A percentile compares a stretch with the other conserved stretches of the same genome.
phyloP scores from a whole-genome alignment of 1,140 invertebrate genomes.

The Euborellia annulipes region DNA sequence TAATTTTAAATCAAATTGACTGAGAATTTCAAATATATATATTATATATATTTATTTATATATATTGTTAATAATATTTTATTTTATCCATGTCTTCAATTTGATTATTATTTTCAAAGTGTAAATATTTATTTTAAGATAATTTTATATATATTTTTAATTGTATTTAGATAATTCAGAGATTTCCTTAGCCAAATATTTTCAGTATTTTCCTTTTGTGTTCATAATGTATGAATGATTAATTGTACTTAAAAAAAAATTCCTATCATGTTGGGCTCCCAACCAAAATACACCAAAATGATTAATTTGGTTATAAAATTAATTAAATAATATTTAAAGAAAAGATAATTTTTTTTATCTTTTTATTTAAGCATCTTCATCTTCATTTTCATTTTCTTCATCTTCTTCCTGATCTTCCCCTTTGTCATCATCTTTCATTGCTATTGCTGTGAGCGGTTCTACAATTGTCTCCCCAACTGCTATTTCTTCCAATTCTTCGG shows the following conservation, averaged over 20 bases:
- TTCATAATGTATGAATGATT: no score
- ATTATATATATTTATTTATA: not conserved
- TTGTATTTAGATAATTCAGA: no score
- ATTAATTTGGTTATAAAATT: not conserved
- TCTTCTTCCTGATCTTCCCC: not conserved
- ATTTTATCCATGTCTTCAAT: not conserved
- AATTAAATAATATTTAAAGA: not conserved
- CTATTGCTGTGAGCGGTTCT: not conserved
- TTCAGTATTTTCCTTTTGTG: no score
- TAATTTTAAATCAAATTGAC: no score
- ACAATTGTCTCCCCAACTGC: slow-evolving; percentile 12
- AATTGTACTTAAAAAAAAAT: no score
- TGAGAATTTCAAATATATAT: no score
- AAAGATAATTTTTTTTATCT: not conserved
- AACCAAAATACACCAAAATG: not conserved
- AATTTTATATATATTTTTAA: no score
- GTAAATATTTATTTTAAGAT: no score
- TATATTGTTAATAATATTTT: not conserved
- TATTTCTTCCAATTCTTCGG: slow-evolving; percentile 8
- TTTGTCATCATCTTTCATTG: not conserved
- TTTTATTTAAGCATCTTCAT: not conserved
- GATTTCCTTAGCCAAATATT: no score
- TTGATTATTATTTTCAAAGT: not conserved
- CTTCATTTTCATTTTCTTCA: not conserved
- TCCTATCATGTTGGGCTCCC: not conserved